Evolutionary conservation across 2,113 vertebrate genomes (phyloP).

Genomic region (Naja naja): DNA sequence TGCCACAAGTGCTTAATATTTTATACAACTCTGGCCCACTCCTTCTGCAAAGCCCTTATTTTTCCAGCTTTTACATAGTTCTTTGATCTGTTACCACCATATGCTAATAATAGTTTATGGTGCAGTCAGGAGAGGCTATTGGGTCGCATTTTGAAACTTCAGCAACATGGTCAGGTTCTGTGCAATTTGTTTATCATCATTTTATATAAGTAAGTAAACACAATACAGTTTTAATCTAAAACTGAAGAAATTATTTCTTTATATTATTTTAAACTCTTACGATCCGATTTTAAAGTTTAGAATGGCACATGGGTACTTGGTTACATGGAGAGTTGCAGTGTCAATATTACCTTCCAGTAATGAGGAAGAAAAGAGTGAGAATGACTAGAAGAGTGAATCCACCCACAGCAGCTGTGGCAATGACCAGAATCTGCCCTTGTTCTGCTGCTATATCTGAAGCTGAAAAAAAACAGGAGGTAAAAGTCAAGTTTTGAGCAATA

Average conservation of each 20-base stretch:
- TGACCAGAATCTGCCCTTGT: conserved; percentile 92
- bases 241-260: neutral
- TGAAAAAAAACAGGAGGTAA: conserved; percentile 62
- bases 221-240: neutral
- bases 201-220: neutral
- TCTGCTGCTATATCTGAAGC: conserved; percentile 90
- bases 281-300: neutral
- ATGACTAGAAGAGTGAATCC: conserved; percentile 94
- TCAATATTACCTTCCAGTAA: conserved; percentile 81
- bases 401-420: conserved; percentile 90
- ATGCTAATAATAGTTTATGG: neutral
- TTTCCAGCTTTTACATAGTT: neutral
- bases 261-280: neutral
- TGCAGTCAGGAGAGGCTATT: neutral
- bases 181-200: neutral
- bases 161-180: neutral
- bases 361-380: conserved; percentile 93
- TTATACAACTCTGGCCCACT: neutral
- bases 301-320: neutral
- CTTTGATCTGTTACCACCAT: neutral
- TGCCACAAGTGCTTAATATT: too few relatives aligned
- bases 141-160: neutral
- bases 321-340: neutral
- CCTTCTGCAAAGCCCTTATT: neutral
- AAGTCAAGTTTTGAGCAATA: conserved; percentile 1